These are phyloP conservation scores for Epinephelus moara DNA, from an alignment of 2,113 vertebrate species.

Conservation along the genomic window DNA sequence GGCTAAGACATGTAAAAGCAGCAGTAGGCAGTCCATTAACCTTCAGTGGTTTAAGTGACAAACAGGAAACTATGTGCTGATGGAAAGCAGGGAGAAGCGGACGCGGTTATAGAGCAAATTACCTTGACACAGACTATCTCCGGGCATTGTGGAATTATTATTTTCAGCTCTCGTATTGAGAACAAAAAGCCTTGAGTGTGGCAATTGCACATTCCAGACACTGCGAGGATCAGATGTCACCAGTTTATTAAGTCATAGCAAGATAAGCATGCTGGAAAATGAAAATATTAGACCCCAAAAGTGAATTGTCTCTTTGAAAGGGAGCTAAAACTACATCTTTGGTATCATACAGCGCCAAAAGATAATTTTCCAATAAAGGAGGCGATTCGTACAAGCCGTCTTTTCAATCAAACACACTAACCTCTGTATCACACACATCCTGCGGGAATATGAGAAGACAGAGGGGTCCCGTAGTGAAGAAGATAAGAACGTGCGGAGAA, in stretches of 20 bases:
- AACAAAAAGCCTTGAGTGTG: constrained; percentile 21
- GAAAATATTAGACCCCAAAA: constrained; percentile 21
- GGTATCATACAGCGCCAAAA: constrained; percentile 2
- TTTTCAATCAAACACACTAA: constrained; percentile 26
- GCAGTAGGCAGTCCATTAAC: not conserved
- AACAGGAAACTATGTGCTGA: constrained; percentile 11
- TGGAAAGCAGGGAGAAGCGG: not conserved
- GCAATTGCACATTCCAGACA: not conserved
- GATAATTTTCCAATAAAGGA: constrained; percentile 52
- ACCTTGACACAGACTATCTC: not conserved
- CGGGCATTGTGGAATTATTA: not conserved
- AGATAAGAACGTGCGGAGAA: constrained; percentile 6
- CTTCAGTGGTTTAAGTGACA: not conserved
- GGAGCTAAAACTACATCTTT: constrained; percentile 15
- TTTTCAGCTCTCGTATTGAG: constrained; percentile 9
- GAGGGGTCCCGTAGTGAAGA: not conserved
- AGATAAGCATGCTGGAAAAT: constrained; percentile 36
- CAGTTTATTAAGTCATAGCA: constrained; percentile 30
- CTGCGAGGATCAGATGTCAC: constrained; percentile 31
- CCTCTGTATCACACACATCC: not conserved
- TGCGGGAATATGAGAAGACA: not conserved
- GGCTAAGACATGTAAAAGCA: not conserved
- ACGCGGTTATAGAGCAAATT: not conserved
- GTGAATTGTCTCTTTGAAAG: constrained; percentile 30
- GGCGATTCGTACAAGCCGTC: constrained; percentile 1